phyloP scores from a whole-genome alignment of 2,113 vertebrate species.

The Gracilinanus agilis region DNA sequence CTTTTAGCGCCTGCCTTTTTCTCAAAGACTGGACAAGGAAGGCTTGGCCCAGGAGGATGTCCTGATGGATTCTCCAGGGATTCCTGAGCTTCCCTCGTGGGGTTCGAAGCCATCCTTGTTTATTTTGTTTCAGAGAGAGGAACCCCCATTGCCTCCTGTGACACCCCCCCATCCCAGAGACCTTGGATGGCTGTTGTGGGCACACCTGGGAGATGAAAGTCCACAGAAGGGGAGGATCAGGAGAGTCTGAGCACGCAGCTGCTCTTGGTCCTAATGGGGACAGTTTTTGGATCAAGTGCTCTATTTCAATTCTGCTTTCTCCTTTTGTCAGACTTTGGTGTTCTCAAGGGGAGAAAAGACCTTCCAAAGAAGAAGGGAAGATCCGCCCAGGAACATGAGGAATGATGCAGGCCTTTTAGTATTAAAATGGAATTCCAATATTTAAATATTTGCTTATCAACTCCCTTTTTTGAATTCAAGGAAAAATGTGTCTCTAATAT shows the following conservation, averaged over 20 bases:
- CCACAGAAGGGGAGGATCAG: slow-evolving; percentile 72
- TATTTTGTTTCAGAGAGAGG: slow-evolving; percentile 64
- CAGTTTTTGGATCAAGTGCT: slow-evolving; percentile 69
- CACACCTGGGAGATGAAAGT: too few relatives aligned
- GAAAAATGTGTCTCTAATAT: slow-evolving; percentile 33
- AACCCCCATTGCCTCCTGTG: too few relatives aligned
- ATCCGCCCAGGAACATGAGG: slow-evolving; percentile 60
- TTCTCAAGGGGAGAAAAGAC: slow-evolving; percentile 57
- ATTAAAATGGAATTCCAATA: slow-evolving; percentile 60
- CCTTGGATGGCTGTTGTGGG: not conserved
- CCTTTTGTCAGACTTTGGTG: slow-evolving; percentile 9
- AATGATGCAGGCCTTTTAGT: slow-evolving; percentile 64
- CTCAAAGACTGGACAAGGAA: not conserved
- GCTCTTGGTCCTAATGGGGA: slow-evolving; percentile 56
- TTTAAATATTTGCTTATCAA: slow-evolving; percentile 62
- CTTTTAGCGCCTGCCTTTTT: slow-evolving; percentile 19
- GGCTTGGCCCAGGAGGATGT: not conserved
- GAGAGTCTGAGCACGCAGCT: slow-evolving; percentile 61
- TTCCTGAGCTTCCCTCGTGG: slow-evolving; percentile 10
- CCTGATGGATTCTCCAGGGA: not conserved
- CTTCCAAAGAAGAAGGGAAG: slow-evolving; percentile 67
- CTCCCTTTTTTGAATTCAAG: slow-evolving; percentile 30
- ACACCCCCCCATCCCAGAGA: not conserved
- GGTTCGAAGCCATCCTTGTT: slow-evolving; percentile 42
- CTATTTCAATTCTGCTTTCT: slow-evolving; percentile 53